Evolutionary conservation across 2,113 vertebrate genomes (phyloP).

Genomic region (Mugil cephalus): DNA sequence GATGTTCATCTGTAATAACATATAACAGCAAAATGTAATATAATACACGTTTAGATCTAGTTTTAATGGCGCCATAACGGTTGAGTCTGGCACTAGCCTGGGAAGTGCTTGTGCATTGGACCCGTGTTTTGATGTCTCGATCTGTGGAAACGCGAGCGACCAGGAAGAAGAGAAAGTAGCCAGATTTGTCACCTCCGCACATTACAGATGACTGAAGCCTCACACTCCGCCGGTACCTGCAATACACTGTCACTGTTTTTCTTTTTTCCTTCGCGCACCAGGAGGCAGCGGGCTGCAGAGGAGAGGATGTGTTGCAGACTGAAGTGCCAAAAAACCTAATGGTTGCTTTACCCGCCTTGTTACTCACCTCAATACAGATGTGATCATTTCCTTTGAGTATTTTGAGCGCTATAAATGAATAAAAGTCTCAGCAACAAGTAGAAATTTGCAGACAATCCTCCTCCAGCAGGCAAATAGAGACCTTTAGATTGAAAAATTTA

Average conservation of each 20-base stretch:
- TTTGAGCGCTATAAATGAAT: too few relatives aligned
- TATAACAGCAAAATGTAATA: too few relatives aligned
- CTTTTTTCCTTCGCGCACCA: conserved; percentile 41
- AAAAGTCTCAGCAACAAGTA: too few relatives aligned
- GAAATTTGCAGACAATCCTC: too few relatives aligned
- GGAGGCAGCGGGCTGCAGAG: conserved; percentile 47
- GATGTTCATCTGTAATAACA: too few relatives aligned
- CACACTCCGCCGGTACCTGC: conserved; percentile 51
- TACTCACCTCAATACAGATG: too few relatives aligned
- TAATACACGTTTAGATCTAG: not conserved
- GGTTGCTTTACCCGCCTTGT: not conserved
- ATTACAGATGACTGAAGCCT: conserved; percentile 46
- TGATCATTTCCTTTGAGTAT: too few relatives aligned
- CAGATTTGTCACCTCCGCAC: conserved; percentile 69
- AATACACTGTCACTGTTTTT: conserved; percentile 65
- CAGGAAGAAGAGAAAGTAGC: conserved; percentile 50
- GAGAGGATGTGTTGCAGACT: conserved; percentile 74
- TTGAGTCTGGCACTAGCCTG: conserved; percentile 53
- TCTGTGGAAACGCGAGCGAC: conserved; percentile 54
- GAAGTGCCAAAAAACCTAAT: conserved; percentile 25
- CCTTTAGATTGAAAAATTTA: too few relatives aligned
- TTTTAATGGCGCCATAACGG: not conserved
- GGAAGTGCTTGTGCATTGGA: conserved; percentile 39
- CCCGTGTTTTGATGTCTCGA: conserved; percentile 71
- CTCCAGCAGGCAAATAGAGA: too few relatives aligned